Percentiles rank a stretch among this genome's conserved stretches.
Evolutionary conservation across 2,113 vertebrate genomes (phyloP).

Genomic region (Meleagris gallopavo): DNA sequence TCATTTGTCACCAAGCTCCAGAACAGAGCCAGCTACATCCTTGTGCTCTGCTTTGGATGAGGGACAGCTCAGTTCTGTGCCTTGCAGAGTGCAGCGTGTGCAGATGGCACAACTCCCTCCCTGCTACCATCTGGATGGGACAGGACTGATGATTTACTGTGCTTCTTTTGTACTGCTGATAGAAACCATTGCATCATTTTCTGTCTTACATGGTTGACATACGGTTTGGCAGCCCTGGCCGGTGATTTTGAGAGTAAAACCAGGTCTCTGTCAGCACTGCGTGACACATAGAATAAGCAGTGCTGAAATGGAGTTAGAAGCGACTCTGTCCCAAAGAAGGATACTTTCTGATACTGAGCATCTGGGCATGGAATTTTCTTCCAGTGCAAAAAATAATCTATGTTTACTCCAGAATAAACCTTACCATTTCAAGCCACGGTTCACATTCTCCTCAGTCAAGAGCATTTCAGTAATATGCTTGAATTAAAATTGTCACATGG

Average conservation of each 20-base stretch:
- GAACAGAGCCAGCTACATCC: not conserved
- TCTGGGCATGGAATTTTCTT: not conserved
- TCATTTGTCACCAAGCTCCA: not conserved
- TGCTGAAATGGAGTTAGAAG: not conserved
- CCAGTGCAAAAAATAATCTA: not conserved
- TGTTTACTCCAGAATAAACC: not conserved
- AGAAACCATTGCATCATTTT: not conserved
- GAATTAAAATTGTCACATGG: not conserved
- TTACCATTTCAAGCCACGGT: not conserved
- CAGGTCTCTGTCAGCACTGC: not conserved
- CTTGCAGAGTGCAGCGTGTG: not conserved
- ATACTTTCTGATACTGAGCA: not conserved
- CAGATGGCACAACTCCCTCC: not conserved
- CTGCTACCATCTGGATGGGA: not conserved
- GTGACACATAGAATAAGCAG: not conserved
- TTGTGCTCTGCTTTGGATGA: not conserved
- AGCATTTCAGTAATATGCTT: rapidly evolving
- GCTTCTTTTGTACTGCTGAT: not conserved
- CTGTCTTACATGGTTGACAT: not conserved
- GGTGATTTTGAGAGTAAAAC: not conserved
- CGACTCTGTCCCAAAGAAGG: not conserved
- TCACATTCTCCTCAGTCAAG: not conserved
- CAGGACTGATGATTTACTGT: not conserved
- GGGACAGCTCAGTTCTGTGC: not conserved
- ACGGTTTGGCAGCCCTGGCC: not conserved